These are phyloP conservation scores for Pinctada fucata DNA, from an alignment of 2,888 invertebrate genomes.

Conservation along the genomic window DNA sequence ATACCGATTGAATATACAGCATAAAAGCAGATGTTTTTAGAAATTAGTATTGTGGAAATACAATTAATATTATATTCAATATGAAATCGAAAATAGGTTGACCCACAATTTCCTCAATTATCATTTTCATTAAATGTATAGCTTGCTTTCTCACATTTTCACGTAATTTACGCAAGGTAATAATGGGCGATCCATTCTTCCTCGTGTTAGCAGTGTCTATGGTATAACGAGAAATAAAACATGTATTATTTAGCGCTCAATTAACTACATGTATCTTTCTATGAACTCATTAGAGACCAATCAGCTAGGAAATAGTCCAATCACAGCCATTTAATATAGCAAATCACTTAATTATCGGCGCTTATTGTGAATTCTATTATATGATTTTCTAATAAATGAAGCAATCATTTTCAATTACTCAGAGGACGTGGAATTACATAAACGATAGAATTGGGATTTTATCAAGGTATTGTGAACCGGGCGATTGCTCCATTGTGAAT, in stretches of 20 bases:
- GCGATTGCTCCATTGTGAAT: too few relatives aligned
- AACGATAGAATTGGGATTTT: neutral
- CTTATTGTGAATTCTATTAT: neutral
- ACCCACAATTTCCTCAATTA: too few relatives aligned
- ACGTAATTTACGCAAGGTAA: too few relatives aligned
- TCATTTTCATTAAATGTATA: too few relatives aligned
- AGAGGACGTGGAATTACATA: neutral
- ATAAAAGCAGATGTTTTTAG: too few relatives aligned
- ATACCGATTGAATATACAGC: too few relatives aligned
- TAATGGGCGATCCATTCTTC: too few relatives aligned
- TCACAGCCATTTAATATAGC: neutral
- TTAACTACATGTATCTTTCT: neutral
- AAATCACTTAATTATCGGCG: neutral
- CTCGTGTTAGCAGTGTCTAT: too few relatives aligned
- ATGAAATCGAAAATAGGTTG: too few relatives aligned
- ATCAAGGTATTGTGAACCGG: neutral
- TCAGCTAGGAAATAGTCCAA: neutral
- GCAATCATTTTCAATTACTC: constrained; percentile 4
- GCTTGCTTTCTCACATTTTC: too few relatives aligned
- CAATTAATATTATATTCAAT: too few relatives aligned
- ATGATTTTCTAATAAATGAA: constrained; percentile 4
- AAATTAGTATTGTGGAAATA: too few relatives aligned
- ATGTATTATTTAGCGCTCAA: neutral
- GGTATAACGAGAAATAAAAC: neutral
- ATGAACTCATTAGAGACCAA: constrained; percentile 1